A percentile compares a stretch with the other conserved stretches of the same genome.
These are phyloP conservation scores for Macquaria ambigua DNA, from an alignment of 2,113 vertebrate species.

Conservation along the genomic window DNA sequence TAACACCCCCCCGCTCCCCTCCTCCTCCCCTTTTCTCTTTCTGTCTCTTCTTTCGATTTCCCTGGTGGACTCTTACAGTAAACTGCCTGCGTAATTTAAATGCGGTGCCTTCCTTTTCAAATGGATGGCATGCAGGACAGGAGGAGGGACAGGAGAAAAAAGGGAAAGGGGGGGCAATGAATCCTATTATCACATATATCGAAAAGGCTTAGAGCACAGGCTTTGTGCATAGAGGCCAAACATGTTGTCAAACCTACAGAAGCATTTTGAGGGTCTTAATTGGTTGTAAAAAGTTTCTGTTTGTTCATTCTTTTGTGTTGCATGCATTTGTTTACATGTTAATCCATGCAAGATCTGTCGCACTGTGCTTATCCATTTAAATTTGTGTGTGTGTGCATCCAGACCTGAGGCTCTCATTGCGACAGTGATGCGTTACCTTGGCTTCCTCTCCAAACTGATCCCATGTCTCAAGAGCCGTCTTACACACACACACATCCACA, in stretches of 20 bases:
- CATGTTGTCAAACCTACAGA: slow-evolving; percentile 3
- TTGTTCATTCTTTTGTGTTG: not conserved
- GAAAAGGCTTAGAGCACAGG: slow-evolving; percentile 55
- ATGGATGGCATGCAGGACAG: slow-evolving; percentile 64
- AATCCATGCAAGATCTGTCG: not conserved
- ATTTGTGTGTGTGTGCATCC: not conserved
- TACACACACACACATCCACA: not conserved
- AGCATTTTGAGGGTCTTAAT: not conserved
- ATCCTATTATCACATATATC: slow-evolving; percentile 77
- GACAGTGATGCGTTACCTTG: not conserved
- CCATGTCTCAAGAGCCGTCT: not conserved
- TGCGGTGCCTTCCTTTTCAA: slow-evolving; percentile 75
- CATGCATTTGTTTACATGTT: not conserved
- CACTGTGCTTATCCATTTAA: not conserved
- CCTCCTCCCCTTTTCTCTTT: slow-evolving; percentile 31
- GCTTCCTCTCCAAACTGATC: slow-evolving; percentile 13
- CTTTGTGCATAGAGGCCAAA: slow-evolving; percentile 31
- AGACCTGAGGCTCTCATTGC: not conserved
- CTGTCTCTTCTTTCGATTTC: slow-evolving; percentile 75
- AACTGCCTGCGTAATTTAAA: slow-evolving; percentile 83
- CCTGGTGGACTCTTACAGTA: slow-evolving; percentile 83
- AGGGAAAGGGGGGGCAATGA: slow-evolving; percentile 66
- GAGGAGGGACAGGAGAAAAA: slow-evolving; percentile 39
- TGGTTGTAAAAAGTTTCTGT: slow-evolving; percentile 22
- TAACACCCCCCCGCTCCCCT: slow-evolving; percentile 3